A percentile compares a stretch with the other conserved stretches of the same genome.
Evolutionary conservation across 2,888 invertebrate genomes (phyloP).

Genomic region (Choristoneura rosaceana): DNA sequence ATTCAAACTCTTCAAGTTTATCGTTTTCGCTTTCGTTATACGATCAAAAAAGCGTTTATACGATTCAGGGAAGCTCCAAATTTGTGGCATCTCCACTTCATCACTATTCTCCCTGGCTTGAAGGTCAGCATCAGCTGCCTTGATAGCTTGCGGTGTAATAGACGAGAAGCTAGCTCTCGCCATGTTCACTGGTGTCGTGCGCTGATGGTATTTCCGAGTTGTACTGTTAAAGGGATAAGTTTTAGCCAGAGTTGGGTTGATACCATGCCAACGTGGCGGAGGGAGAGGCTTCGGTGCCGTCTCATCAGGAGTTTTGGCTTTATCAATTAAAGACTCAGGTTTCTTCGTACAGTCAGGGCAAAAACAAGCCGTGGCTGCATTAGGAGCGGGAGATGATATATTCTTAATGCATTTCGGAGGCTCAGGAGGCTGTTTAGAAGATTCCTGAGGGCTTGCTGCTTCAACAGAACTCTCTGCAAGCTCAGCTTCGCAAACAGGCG

Average conservation of each 20-base stretch:
- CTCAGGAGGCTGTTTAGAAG: background rate
- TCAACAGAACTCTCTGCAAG: background rate
- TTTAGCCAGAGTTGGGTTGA: slow-evolving; percentile 5
- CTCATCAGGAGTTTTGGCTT: background rate
- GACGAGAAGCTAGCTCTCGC: background rate
- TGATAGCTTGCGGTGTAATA: background rate
- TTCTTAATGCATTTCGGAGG: slow-evolving; percentile 6
- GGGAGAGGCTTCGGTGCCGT: slow-evolving; percentile 6
- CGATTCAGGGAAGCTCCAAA: slow-evolving; percentile 5
- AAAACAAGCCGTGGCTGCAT: slow-evolving; percentile 2
- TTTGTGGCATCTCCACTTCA: background rate
- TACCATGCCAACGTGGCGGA: slow-evolving; percentile 4
- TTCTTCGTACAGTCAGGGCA: background rate
- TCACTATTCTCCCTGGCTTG: background rate
- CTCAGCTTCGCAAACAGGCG: background rate
- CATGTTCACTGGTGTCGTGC: background rate
- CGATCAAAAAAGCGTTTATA: background rate
- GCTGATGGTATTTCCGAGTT: slow-evolving; percentile 1
- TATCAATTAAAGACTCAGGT: background rate
- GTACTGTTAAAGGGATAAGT: slow-evolving; percentile 5
- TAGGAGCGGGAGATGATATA: background rate
- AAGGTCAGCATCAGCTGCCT: background rate
- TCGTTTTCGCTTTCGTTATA: background rate
- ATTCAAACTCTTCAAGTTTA: background rate
- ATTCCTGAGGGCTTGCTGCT: background rate